Evolutionary conservation across 2,113 vertebrate genomes (phyloP).

Genomic region (Xenopus borealis): DNA sequence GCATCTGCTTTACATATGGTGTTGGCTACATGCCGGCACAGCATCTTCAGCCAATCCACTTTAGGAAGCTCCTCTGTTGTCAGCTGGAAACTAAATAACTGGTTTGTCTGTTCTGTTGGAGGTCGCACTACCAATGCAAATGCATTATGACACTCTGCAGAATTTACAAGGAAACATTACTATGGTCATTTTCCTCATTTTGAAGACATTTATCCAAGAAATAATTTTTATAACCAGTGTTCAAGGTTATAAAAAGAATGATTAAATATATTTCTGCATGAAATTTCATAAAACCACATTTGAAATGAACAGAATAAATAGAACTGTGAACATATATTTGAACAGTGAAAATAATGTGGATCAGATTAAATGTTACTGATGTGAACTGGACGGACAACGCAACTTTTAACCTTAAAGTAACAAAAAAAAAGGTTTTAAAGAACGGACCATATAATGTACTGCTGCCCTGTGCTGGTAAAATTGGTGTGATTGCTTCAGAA

Average conservation of each 20-base stretch:
- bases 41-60: conserved; percentile 79
- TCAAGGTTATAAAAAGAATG: background rate
- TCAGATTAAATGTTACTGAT: background rate
- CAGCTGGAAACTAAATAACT: conserved; percentile 95
- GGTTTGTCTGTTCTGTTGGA: conserved; percentile 90
- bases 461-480: too few relatives aligned
- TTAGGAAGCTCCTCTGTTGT: conserved; percentile 82
- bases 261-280: conserved; percentile 1
- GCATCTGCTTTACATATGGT: conserved; percentile 94
- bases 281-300: background rate
- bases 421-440: too few relatives aligned
- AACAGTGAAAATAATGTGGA: background rate
- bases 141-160: conserved; percentile 86
- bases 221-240: background rate
- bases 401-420: too few relatives aligned
- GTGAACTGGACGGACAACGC: background rate
- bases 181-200: background rate
- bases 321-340: background rate
- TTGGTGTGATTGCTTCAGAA: too few relatives aligned
- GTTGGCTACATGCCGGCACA: conserved; percentile 93
- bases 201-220: background rate
- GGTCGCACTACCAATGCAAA: conserved; percentile 92
- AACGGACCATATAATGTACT: too few relatives aligned
- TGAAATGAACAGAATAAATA: background rate
- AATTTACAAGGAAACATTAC: conserved; percentile 31